Percentiles rank a stretch among this genome's conserved stretches.
Conservation (phyloP, 2,888 invertebrate genomes). For the Volucella zonaria region DNA sequence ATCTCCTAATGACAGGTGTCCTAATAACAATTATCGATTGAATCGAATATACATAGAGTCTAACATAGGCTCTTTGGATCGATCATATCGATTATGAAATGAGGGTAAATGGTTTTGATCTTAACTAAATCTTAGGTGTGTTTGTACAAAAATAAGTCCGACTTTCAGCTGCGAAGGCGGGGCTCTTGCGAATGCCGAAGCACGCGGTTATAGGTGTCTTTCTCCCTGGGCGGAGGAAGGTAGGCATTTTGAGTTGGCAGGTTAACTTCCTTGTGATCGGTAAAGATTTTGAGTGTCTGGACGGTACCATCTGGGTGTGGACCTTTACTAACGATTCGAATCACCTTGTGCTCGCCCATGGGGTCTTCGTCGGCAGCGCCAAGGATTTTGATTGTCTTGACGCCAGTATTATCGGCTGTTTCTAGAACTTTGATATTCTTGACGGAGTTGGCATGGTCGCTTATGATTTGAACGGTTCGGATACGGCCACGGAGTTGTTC, state of each 20-base stretch:
- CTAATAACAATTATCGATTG: slow-evolving; percentile 30
- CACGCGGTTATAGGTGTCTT: slow-evolving; percentile 12
- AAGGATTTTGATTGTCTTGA: slow-evolving; percentile 80
- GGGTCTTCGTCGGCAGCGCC: slow-evolving; percentile 78
- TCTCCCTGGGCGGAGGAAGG: slow-evolving; percentile 46
- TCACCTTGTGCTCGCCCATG: slow-evolving; percentile 78
- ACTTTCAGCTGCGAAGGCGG: slow-evolving; percentile 2
- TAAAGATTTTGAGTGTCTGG: slow-evolving; percentile 79
- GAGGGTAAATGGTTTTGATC: slow-evolving; percentile 47
- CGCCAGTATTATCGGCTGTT: slow-evolving; percentile 77
- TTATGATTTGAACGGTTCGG: slow-evolving; percentile 80
- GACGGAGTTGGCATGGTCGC: slow-evolving; percentile 72
- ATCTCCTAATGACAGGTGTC: slow-evolving; percentile 37
- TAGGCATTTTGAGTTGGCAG: slow-evolving; percentile 46
- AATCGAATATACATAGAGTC: slow-evolving; percentile 52
- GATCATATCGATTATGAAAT: slow-evolving; percentile 9
- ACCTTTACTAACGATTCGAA: slow-evolving; percentile 77
- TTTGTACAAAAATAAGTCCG: neutral
- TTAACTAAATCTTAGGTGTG: slow-evolving; percentile 60
- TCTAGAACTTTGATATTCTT: slow-evolving; percentile 79
- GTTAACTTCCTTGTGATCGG: slow-evolving; percentile 75
- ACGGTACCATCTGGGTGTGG: slow-evolving; percentile 75
- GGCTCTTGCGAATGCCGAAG: slow-evolving; percentile 8
- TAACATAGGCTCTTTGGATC: slow-evolving; percentile 56
- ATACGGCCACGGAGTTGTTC: slow-evolving; percentile 74